phyloP scores from a whole-genome alignment of 2,888 invertebrate species.

The Macrophya annulata region DNA sequence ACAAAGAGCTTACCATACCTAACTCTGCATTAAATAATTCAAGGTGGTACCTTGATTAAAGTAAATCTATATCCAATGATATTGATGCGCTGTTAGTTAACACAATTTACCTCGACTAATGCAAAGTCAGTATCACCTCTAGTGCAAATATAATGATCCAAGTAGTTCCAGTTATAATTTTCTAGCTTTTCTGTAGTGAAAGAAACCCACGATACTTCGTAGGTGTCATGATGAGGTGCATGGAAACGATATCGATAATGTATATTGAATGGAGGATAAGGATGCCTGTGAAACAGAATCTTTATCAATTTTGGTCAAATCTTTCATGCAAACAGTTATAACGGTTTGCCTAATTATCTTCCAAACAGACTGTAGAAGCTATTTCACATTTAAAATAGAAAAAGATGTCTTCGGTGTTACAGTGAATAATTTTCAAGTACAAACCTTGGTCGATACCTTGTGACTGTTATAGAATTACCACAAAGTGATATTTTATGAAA shows the following conservation, averaged over 20 bases:
- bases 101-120: slow-evolving; percentile 87
- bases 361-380: not conserved
- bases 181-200: slow-evolving; percentile 97
- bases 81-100: slow-evolving; percentile 3
- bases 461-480: slow-evolving; percentile 95
- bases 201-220: slow-evolving; percentile 96
- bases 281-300: slow-evolving; percentile 86
- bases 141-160: slow-evolving; percentile 98
- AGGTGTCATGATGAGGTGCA: slow-evolving; percentile 95
- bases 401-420: not conserved
- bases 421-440: slow-evolving; percentile 54
- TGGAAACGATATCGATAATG: slow-evolving; percentile 96
- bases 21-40: slow-evolving; percentile 44
- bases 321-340: not conserved
- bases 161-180: slow-evolving; percentile 98
- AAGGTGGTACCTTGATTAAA: not conserved
- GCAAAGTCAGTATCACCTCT: slow-evolving; percentile 96
- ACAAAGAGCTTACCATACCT: slow-evolving; percentile 43
- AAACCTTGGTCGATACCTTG: slow-evolving; percentile 95
- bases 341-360: not conserved
- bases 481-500: slow-evolving; percentile 95
- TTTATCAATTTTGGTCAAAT: not conserved
- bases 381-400: not conserved
- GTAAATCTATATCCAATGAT: slow-evolving; percentile 37
- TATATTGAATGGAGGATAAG: slow-evolving; percentile 95